Percentiles rank a stretch among this genome's conserved stretches.
phyloP scores from a whole-genome alignment of 2,113 vertebrate genomes.

The human (Homo sapiens) region GRCh38 chr16:77159501-77160000 shows the following conservation, averaged over 20 bases:
- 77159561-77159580: too few species aligned
- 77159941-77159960: background rate
- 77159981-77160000: background rate
- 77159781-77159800: fast-evolving
- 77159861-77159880: background rate
- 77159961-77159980: background rate
- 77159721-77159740: background rate
- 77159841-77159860: background rate
- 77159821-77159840: background rate
- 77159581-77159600: too few species aligned
- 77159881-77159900: background rate
- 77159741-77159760: background rate
- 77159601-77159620: too few species aligned
- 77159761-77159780: fast-evolving
- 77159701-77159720: background rate
- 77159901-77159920: background rate
- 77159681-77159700: too few species aligned
- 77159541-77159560: too few species aligned
- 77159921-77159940: background rate
- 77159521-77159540: too few species aligned
- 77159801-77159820: background rate
- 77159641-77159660: too few species aligned
- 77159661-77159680: too few species aligned
- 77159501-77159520: too few species aligned
- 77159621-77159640: too few species aligned